Conservation (phyloP, 2,797 vertebrate genomes). For the Masticophis lateralis region DNA sequence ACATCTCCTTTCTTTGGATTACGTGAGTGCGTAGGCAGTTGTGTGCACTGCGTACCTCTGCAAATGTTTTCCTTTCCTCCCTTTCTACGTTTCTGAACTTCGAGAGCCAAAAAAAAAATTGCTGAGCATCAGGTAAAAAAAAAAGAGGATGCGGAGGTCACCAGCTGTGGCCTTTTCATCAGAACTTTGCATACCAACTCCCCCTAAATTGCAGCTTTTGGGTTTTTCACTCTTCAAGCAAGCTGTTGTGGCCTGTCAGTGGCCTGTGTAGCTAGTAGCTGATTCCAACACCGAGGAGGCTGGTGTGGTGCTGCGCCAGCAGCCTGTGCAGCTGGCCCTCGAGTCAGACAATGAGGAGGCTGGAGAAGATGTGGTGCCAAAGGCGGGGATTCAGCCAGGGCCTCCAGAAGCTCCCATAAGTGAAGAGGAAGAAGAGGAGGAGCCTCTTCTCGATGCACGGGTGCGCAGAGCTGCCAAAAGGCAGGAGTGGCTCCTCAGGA, state of each 20-base stretch:
- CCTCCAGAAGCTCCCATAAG: no score
- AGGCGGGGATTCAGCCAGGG: no score
- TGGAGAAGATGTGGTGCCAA: no score
- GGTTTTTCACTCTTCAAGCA: neutral
- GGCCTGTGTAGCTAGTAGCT: no score
- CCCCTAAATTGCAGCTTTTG: neutral
- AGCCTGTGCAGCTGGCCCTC: no score
- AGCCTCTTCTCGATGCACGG: no score
- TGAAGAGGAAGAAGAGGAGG: no score
- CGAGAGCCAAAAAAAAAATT: neutral
- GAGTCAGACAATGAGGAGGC: no score
- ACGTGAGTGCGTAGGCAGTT: neutral
- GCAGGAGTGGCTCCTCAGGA: no score
- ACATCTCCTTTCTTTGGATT: neutral
- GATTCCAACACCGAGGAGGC: no score
- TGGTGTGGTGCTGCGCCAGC: no score
- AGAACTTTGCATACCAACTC: neutral
- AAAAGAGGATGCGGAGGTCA: neutral
- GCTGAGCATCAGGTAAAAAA: neutral
- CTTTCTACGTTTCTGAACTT: neutral
- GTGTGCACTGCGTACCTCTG: neutral
- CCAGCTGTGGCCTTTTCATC: neutral
- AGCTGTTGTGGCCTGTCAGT: neutral
- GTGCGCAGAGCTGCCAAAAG: no score
- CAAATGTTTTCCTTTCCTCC: neutral